phyloP scores from a whole-genome alignment of 2,888 invertebrate species.

The Erpobdella octoculata region DNA sequence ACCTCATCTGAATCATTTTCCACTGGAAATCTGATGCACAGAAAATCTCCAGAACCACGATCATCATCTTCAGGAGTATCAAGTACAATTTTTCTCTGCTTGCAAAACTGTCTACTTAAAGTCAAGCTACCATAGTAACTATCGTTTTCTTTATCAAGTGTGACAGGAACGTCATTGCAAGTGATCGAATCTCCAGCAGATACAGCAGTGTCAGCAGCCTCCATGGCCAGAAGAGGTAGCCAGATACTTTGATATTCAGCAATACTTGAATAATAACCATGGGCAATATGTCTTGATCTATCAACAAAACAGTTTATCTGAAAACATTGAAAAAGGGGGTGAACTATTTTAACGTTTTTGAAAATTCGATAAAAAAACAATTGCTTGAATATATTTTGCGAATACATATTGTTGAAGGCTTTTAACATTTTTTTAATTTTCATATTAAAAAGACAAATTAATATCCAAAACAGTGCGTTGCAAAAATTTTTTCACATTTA shows the following conservation, averaged over 20 bases:
- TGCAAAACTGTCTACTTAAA: conserved; percentile 41
- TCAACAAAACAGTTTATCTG: conserved; percentile 39
- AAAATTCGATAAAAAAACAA: no score
- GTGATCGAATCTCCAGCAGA: conserved; percentile 39
- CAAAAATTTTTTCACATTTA: no score
- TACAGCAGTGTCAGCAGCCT: conserved; percentile 41
- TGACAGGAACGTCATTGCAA: conserved; percentile 41
- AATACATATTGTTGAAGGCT: no score
- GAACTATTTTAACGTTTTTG: no score
- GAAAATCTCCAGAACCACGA: conserved; percentile 37
- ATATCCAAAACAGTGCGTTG: no score
- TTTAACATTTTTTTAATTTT: no score
- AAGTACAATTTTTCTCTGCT: conserved; percentile 39
- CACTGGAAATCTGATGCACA: conserved; percentile 41
- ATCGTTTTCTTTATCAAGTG: conserved; percentile 9
- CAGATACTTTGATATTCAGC: conserved; percentile 41
- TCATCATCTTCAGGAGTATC: conserved; percentile 26
- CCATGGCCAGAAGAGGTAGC: conserved; percentile 43
- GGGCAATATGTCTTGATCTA: neutral
- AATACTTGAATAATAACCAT: conserved; percentile 38
- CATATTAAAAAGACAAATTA: no score
- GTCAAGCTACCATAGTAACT: conserved; percentile 33
- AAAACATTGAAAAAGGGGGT: no score
- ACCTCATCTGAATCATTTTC: neutral
- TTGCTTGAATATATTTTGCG: no score